A percentile compares a stretch with the other conserved stretches of the same genome.
These are phyloP conservation scores for Ophonus ardosiacus DNA, from an alignment of 2,888 invertebrate genomes.

Conservation along the genomic window DNA sequence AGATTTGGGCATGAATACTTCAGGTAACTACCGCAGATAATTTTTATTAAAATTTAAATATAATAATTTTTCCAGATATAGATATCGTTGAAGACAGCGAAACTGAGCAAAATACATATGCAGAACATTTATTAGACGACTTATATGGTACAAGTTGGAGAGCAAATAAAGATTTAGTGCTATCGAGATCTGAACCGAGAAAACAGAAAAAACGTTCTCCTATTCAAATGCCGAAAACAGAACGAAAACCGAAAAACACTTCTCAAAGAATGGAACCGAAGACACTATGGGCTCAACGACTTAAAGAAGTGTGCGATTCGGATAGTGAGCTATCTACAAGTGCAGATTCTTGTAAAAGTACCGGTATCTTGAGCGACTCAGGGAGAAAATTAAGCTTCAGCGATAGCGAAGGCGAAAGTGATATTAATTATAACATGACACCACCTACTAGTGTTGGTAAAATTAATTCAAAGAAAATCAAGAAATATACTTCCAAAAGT, in stretches of 20 bases:
- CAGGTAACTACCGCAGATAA: slow-evolving; percentile 12
- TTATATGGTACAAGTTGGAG: slow-evolving; percentile 73
- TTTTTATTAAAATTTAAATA: not conserved
- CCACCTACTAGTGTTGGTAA: slow-evolving; percentile 5
- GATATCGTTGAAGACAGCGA: slow-evolving; percentile 43
- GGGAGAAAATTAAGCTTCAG: slow-evolving; percentile 52
- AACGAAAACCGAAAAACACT: slow-evolving; percentile 67
- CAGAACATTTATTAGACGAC: slow-evolving; percentile 70
- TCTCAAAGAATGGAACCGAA: slow-evolving; percentile 66
- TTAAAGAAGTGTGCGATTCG: slow-evolving; percentile 71
- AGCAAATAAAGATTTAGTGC: slow-evolving; percentile 70
- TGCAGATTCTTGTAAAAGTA: slow-evolving; percentile 51
- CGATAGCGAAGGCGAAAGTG: slow-evolving; percentile 45
- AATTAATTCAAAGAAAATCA: slow-evolving; percentile 22
- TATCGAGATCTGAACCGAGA: slow-evolving; percentile 69
- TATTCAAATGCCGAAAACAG: slow-evolving; percentile 65
- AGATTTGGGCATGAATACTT: slow-evolving; percentile 31
- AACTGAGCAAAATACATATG: slow-evolving; percentile 31
- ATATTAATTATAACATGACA: slow-evolving; percentile 30
- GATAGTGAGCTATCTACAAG: slow-evolving; percentile 66
- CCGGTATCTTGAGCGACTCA: slow-evolving; percentile 35
- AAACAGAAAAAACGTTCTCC: slow-evolving; percentile 48
- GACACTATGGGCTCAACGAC: slow-evolving; percentile 68
- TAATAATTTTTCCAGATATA: slow-evolving; percentile 55
- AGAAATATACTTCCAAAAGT: slow-evolving; percentile 51